Conservation (phyloP, 1,140 invertebrate genomes). For the Physella acuta region DNA sequence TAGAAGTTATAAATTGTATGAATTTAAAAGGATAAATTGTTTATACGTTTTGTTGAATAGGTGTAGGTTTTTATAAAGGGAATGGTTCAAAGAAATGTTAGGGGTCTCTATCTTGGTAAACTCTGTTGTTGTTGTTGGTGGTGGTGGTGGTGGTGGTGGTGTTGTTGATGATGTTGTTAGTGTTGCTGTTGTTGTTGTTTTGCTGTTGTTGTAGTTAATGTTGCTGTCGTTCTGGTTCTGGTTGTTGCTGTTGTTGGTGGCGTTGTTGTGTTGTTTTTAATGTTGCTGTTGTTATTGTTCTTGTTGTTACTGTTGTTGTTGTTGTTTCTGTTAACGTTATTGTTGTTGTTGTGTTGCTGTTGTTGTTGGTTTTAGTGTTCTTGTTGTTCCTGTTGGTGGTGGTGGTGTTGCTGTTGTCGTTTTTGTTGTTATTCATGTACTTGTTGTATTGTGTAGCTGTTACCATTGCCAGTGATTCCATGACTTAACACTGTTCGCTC, state of each 20-base stretch:
- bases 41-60: too few species aligned
- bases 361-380: not conserved
- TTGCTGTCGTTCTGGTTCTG: not conserved
- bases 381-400: not conserved
- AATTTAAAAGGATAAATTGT: too few species aligned
- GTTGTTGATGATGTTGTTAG: too few species aligned
- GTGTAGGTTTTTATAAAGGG: too few species aligned
- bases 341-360: constrained; percentile 1
- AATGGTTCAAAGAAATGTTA: too few species aligned
- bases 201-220: not conserved
- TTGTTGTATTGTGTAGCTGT: not conserved
- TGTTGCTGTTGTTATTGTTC: not conserved
- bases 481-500: too few species aligned
- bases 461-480: not conserved
- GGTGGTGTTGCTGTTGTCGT: not conserved
- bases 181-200: too few species aligned
- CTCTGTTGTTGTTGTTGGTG: too few species aligned
- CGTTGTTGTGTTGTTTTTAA: not conserved
- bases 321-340: not conserved
- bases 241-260: not conserved
- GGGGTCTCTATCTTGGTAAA: too few species aligned
- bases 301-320: not conserved
- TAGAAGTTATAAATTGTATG: too few species aligned
- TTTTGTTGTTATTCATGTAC: not conserved
- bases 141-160: too few species aligned